Evolutionary conservation across 2,797 vertebrate genomes (phyloP).

Genomic region (Syngnathus rostellatus): DNA sequence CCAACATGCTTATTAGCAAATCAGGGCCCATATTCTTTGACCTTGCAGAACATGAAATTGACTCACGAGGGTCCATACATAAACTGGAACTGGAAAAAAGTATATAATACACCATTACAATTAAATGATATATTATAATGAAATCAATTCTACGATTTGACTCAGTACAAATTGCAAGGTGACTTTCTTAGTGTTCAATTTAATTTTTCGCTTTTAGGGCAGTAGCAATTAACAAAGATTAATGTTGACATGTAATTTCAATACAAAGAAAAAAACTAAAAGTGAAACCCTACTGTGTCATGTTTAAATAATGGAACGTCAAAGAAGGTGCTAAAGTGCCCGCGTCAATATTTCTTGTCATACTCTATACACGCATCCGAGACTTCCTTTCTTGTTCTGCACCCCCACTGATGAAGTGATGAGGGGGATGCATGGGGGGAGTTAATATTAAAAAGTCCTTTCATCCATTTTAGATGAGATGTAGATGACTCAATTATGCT

Average conservation of each 20-base stretch:
- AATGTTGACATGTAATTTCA: background rate
- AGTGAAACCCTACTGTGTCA: background rate
- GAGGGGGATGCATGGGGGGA: conserved; percentile 12
- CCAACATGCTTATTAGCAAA: too few species aligned
- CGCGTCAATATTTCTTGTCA: background rate
- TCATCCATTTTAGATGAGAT: conserved; percentile 69
- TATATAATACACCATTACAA: too few species aligned
- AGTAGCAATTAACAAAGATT: too few species aligned
- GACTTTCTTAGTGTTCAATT: background rate
- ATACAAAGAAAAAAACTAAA: background rate
- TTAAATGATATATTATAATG: too few species aligned
- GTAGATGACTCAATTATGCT: conserved; percentile 72
- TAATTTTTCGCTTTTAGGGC: too few species aligned
- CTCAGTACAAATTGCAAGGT: too few species aligned
- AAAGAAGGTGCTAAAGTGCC: background rate
- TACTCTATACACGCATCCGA: background rate
- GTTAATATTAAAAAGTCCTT: conserved; percentile 52
- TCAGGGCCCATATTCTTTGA: too few species aligned
- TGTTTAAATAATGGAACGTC: background rate
- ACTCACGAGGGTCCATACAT: too few species aligned
- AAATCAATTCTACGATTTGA: too few species aligned
- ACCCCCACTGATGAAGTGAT: conserved; percentile 19
- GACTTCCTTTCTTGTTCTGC: conserved; percentile 1
- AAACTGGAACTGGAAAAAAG: too few species aligned
- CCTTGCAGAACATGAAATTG: too few species aligned